Base-by-base conservation (phyloP, 2,113 vertebrate genomes). In the Esox niger region DNA sequence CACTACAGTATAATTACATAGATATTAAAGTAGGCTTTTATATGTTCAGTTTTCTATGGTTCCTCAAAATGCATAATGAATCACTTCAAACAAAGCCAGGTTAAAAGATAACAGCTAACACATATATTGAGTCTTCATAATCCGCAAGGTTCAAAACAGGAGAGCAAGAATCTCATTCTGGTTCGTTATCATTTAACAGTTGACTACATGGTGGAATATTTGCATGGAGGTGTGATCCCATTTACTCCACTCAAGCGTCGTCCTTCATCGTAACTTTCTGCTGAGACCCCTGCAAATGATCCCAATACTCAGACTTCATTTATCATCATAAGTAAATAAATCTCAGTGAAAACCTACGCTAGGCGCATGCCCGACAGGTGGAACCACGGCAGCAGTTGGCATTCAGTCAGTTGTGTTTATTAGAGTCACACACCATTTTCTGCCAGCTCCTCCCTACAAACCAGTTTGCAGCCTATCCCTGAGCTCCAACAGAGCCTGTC, bases 291-390 rank as follows among this genome's bases (percentile, higher is more conserved):
- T 25, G 11, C 4, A 17, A 57, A 29, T 27, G 10, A 57, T 10
- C 55, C 55, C 23, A 15, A 26, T 2, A 26, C 26, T 26, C 56
- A 29, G 30, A 11, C 75, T 84, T 80, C 66, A 80, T 75, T 74
- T 81, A 81, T 82, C 80, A 71, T 79, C 68, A 54, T 21, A 69
- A 66, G 79, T 70, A 77, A 74, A 75, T n/a, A 67, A 61, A 76
- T 70, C 10, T 56, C 82, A 80, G 74, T 74, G 79, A 80, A 52
- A 21, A 23, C 47, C 17, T n/a, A 52, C 81, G 83, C 70, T 69
- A 64, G 73, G 66, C 75, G 66, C 73, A 76, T 77, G 75, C 65
- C 1, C 31, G 31, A 49, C 78, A 76, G 47, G 47, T 52, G 47
- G n/a, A 52, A 52, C 47, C n/a, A 6, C 77, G 11, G 72, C 69